Conservation (phyloP, 2,888 invertebrate species). For the Temnothorax ravouxi region DNA sequence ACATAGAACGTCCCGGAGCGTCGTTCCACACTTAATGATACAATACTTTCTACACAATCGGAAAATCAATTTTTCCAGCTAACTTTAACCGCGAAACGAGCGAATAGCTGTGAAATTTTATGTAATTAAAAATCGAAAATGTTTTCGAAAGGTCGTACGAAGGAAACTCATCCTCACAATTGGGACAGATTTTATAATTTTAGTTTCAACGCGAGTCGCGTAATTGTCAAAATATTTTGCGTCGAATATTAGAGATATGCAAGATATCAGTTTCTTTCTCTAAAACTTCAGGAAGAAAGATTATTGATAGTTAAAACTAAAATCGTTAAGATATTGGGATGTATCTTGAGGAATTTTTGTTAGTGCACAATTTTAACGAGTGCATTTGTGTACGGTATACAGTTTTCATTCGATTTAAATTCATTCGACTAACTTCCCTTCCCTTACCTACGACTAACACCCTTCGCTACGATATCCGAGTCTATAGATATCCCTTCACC, state of each 20-base stretch:
- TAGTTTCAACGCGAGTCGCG: background rate
- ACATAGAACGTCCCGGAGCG: background rate
- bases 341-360: background rate
- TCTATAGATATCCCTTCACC: conserved; percentile 37
- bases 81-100: background rate
- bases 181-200: background rate
- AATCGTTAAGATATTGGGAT: background rate
- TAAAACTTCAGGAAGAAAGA: background rate
- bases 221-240: background rate
- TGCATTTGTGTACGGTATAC: background rate
- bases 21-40: background rate
- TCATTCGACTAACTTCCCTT: conserved; percentile 30
- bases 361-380: background rate
- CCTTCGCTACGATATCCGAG: background rate
- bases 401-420: conserved; percentile 34
- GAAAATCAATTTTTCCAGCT: background rate
- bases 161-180: background rate
- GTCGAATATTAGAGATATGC: background rate
- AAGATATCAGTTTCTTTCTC: background rate
- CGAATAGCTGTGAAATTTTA: background rate
- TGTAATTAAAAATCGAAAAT: background rate
- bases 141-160: background rate
- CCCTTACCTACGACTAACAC: background rate
- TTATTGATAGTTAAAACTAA: background rate
- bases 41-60: background rate